Evolutionary conservation across 2,888 invertebrate genomes (phyloP), one percentile per base, ranked within the genome.

Genomic region (Pelosia muscerda): DNA sequence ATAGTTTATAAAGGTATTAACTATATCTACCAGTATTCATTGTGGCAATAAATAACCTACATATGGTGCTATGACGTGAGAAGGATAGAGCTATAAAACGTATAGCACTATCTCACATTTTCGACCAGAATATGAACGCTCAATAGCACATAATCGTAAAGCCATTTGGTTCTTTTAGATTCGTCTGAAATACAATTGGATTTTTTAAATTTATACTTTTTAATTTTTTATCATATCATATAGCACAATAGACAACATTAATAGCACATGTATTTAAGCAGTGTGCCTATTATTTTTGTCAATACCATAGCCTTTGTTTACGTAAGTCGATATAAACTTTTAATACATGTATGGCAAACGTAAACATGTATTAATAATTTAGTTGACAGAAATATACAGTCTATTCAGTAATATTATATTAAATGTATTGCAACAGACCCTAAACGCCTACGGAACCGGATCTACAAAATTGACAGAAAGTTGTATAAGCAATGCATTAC

Each of bases 401-500:
- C 69, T 74, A 68, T 70, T 68, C 66, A 63, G 42, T 60, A 63
- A 55, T 62, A 63, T 65, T 53, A 59, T 61, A 19, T 19, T 28
- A 28, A 62, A 49, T 11, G 60, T 74, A 78, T 72, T 73, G 71
- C 69, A 69, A 73, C 65, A 61, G 69, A 74, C 59, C 63, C 61
- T 66, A 69, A 63, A 68, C 61, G 57, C 71, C 71, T 81, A 81
- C 72, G 73, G 75, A 79, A 79, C 76, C 78, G 72, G 67, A 74
- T 60, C 68, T 77, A 79, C 66, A 68, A 80, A 81, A 83, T 80
- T 82, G 81, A 81, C 77, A 75, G 72, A 72, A 65, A 73, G 58
- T 75, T 74, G 69, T 75, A 71, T 74, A 85, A 86, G 84, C 87
- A 66, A 81, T 74, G 73, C 73, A 61, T 68, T 65, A 65, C 77